Evolutionary conservation across 2,113 vertebrate species (phyloP).

Genomic region (Chaetops frenatus): DNA sequence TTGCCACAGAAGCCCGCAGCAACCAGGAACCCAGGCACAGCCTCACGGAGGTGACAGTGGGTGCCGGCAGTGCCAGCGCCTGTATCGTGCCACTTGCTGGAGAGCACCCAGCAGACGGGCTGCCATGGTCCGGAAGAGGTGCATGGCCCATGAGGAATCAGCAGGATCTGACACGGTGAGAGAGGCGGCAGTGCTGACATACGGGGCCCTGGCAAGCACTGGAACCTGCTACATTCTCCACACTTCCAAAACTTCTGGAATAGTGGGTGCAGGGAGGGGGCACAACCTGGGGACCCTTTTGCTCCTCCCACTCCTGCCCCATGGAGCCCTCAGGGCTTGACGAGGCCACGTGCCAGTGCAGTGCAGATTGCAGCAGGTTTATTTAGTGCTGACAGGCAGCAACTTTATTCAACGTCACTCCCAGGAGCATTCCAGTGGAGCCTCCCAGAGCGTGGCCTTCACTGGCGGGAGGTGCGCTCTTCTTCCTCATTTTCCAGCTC

Average conservation of each 20-base stretch:
- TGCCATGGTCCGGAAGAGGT: not conserved
- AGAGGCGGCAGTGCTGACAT: not conserved
- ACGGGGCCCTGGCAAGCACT: not conserved
- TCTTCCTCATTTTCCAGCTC: conserved; percentile 87
- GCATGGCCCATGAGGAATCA: not conserved
- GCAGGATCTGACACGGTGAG: not conserved
- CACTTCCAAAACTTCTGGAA: not conserved
- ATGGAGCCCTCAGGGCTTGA: not conserved
- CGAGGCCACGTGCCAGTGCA: not conserved
- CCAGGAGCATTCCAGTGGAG: not conserved
- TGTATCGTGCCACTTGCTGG: conserved; percentile 32
- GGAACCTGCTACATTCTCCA: conserved; percentile 36
- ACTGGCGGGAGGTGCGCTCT: conserved; percentile 83
- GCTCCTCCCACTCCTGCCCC: not conserved
- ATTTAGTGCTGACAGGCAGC: not conserved
- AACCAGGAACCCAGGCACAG: conserved; percentile 67
- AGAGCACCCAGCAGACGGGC: conserved; percentile 12
- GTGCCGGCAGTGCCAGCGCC: conserved; percentile 50
- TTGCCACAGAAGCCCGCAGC: conserved; percentile 73
- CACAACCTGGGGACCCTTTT: not conserved
- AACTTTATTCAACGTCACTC: not conserved
- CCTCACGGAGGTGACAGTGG: conserved; percentile 61
- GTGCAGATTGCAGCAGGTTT: not conserved
- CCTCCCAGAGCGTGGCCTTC: not conserved
- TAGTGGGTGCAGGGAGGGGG: not conserved